Evolutionary conservation across 2,797 vertebrate genomes (phyloP), one percentile per base, ranked within the genome.

Genomic region (Pseudochaenichthys georgianus): DNA sequence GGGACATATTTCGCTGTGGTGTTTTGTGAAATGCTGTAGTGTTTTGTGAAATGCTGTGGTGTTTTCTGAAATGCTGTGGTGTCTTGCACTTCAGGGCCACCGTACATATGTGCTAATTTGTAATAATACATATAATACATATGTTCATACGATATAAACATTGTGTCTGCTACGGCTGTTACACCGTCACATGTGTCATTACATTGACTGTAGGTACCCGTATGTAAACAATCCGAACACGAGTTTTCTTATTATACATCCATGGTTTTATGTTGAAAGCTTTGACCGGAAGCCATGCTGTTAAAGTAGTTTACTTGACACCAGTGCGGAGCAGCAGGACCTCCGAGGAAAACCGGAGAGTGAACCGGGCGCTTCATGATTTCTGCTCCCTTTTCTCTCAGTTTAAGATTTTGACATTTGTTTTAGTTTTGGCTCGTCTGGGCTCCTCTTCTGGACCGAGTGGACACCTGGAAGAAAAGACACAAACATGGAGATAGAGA

Each of bases 401-500:
- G 13, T 28, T 8, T 73, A 31, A 5, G 31, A n/a, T 1, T 64
- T 50, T 47, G 72, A 43, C 76, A 8, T 19, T 10, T 3, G 4
- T 21, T 45, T 54, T 0, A 0, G 3, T 2, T 11, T n/a, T 16
- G 45, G 5, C 19, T 58, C 38, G 1, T 16, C 28, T 46, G 23
- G 9, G 55, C 43, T 0, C 54, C 23, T 55, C 48, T 1, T n/a
- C 21, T 3, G 52, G 16, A 59, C 51, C n/a, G 19, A 67, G 16
- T 16, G 1, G 55, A 61, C n/a, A 7, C 50, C 13, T 21, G 0
- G 19, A 38, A 38, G 2, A 38, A 70, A 34, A 41, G 19, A 54
- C 62, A 1, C 64, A 11, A 85, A 53, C 19, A 96, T 95, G 95
- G 94, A 96, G 46, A 93, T 95, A 83, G 95, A 95, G 78, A 94